Percentiles rank a stretch among this genome's conserved stretches.
Conservation (phyloP, 2,888 invertebrate genomes). For the Nesidiocoris tenuis region DNA sequence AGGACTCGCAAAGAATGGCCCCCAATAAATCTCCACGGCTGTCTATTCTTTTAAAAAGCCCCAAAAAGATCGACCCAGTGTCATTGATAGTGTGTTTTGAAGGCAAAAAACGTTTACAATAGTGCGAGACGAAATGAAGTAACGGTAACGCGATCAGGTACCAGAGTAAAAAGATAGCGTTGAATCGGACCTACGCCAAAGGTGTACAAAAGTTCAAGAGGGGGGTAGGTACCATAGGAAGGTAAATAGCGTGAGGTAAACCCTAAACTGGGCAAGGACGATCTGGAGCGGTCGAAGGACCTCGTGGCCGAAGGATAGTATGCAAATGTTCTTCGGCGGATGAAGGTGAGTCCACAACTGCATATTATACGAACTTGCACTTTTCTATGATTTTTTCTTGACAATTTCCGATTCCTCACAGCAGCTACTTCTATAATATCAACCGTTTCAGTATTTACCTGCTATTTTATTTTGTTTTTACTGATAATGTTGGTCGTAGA, state of each 20-base stretch:
- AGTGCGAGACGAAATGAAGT: background rate
- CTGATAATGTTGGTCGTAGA: too few species aligned
- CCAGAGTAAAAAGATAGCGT: background rate
- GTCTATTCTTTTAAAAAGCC: conserved; percentile 14
- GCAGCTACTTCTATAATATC: too few species aligned
- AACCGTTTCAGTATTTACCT: too few species aligned
- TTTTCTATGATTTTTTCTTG: too few species aligned
- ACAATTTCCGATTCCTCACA: too few species aligned
- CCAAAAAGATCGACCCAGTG: conserved; percentile 1
- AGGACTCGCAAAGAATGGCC: background rate
- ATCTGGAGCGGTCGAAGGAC: background rate
- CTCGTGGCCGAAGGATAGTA: conserved; percentile 16
- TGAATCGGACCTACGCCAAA: background rate
- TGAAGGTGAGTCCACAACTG: conserved; percentile 18
- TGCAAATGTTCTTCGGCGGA: conserved; percentile 27
- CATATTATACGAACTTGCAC: too few species aligned
- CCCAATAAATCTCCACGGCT: conserved; percentile 29
- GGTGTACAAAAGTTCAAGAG: background rate
- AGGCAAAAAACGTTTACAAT: conserved; percentile 5
- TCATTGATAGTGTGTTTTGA: conserved; percentile 3
- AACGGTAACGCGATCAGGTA: conserved; percentile 27
- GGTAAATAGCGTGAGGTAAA: background rate
- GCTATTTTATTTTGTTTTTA: too few species aligned
- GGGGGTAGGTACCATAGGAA: too few species aligned
- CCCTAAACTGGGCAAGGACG: background rate